Conservation (phyloP, 2,888 invertebrate species). For the Drosophila atroscutellata region DNA sequence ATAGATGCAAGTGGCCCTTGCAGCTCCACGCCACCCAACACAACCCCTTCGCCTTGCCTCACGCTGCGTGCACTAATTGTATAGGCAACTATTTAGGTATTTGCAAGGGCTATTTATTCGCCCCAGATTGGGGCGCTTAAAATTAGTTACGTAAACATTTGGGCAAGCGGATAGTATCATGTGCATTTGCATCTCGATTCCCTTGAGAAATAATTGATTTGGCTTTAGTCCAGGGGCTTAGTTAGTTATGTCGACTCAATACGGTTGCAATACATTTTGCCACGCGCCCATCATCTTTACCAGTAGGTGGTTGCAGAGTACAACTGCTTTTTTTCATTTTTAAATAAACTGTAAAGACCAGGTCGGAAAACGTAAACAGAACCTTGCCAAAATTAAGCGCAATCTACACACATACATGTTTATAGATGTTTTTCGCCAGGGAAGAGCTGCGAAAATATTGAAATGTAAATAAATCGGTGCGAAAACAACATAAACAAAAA, state of each 20-base stretch:
- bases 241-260: conserved; percentile 7
- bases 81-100: conserved; percentile 62
- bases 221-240: not conserved
- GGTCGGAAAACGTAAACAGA: conserved; percentile 19
- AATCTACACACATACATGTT: not conserved
- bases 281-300: conserved; percentile 8
- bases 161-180: not conserved
- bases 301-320: conserved; percentile 9
- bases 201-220: conserved; percentile 26
- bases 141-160: conserved; percentile 65
- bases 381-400: conserved; percentile 16
- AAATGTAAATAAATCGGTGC: conserved; percentile 21
- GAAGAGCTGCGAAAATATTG: conserved; percentile 1
- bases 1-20: conserved; percentile 9
- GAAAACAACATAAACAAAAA: not conserved
- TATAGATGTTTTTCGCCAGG: not conserved
- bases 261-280: conserved; percentile 14
- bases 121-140: conserved; percentile 31
- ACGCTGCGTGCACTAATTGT: conserved; percentile 68
- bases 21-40: not conserved
- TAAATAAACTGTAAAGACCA: conserved; percentile 36
- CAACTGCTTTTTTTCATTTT: conserved; percentile 17
- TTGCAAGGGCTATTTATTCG: conserved; percentile 54
- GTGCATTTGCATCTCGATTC: conserved; percentile 27
- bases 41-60: conserved; percentile 5